Evolutionary conservation across 2,888 invertebrate genomes (phyloP).

Genomic region (Athripsodes cinereus): DNA sequence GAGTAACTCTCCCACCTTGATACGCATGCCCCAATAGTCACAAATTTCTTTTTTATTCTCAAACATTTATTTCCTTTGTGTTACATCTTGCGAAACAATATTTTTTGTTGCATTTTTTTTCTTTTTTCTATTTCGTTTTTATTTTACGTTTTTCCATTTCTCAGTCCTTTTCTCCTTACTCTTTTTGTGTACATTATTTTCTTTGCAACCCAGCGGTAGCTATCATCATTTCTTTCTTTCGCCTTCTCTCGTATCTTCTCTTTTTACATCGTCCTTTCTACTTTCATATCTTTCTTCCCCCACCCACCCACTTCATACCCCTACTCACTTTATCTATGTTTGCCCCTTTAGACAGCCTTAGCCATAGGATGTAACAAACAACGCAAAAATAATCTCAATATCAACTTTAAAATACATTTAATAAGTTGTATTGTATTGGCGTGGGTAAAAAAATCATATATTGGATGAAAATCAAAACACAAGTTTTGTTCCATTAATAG

Average conservation of each 20-base stretch:
- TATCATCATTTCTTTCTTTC: slow-evolving; percentile 29
- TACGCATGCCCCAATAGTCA: slow-evolving; percentile 47
- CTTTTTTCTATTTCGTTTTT: not conserved
- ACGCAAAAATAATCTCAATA: not conserved
- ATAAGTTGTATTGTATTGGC: no score
- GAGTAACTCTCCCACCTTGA: no score
- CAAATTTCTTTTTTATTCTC: slow-evolving; percentile 51
- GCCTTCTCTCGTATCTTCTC: slow-evolving; percentile 48
- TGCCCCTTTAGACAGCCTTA: slow-evolving; percentile 1
- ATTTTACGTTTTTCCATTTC: not conserved
- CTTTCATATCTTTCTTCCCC: slow-evolving; percentile 34
- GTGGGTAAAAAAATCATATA: no score
- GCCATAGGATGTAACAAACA: not conserved
- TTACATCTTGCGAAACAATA: not conserved
- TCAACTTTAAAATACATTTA: no score
- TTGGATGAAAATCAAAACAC: no score
- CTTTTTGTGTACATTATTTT: slow-evolving; percentile 38
- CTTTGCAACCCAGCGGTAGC: not conserved
- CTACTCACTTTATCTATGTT: slow-evolving; percentile 12
- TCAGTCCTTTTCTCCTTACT: slow-evolving; percentile 19
- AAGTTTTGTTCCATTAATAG: no score
- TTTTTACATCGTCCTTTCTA: slow-evolving; percentile 36
- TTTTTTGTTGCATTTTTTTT: not conserved
- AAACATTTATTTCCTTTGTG: slow-evolving; percentile 31
- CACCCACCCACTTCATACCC: slow-evolving; percentile 27